Base-by-base conservation (phyloP, 2,888 invertebrate species). In the Pseudeuparius sepicola region DNA sequence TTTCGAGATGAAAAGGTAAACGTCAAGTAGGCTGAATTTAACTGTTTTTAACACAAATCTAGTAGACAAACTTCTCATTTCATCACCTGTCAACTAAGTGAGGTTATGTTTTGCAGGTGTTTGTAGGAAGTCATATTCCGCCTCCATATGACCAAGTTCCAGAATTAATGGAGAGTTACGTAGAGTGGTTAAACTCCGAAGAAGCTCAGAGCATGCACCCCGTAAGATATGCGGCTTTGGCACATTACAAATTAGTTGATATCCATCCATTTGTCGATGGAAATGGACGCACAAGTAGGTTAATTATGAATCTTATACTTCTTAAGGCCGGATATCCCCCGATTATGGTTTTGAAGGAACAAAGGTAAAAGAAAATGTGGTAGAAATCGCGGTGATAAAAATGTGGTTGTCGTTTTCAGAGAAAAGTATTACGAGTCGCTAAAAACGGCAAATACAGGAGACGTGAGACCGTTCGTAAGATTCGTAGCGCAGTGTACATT, bases 261-360 rank as follows among this genome's bases (percentile, higher is more conserved):
- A 93, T 97, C 47, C 97, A 97, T 66, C 97, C 97, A 0, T 97
- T 97, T 64, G 74, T 83, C 2, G 96, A 97, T 61, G 96, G 97
- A 29, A 97, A 97, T 56, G 97, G 96, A 0, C 74, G 97, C 53
- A 96, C 96, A 1, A 90, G 93, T 9, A 73, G 97, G 15, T 69
- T 97, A 14, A 71, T 97, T 2, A 96, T 97, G 94, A 97, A 97
- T 64, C 74, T 93, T 48, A 77, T 97, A 43, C 71, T 97, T 17
- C 87, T 97, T 85, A 85, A 83, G 60, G 87, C 88, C 1, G 94
- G 96, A 0, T 97, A 86, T 65, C 96, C 96, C 1, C 94, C 96
- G 0, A 89, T 96, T 9, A 92, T 93, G 46, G 84, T 96, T 42
- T 77, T 84, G 35, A 92, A 93, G 56, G 85, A 90, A 49, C 80